phyloP scores from a whole-genome alignment of 2,888 invertebrate genomes.

The Drosophila sordidula region DNA sequence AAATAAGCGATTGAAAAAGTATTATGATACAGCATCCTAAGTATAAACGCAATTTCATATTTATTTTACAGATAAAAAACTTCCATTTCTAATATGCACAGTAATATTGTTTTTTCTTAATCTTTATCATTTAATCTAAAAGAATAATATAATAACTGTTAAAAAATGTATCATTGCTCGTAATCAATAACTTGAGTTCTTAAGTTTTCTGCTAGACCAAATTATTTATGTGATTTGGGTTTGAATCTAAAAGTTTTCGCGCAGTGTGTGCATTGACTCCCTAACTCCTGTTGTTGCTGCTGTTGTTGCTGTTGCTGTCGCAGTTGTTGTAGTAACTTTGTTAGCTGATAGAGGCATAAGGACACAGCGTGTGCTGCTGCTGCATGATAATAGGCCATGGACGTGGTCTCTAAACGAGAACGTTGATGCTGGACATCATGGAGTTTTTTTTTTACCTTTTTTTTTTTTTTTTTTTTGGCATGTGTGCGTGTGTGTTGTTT shows the following conservation, averaged over 20 bases:
- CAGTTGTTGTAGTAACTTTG: slow-evolving; percentile 55
- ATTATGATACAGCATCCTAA: too few species aligned
- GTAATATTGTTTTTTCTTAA: too few species aligned
- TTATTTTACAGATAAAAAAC: too few species aligned
- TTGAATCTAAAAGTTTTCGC: neutral
- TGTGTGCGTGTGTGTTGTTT: slow-evolving; percentile 28
- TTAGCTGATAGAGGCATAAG: slow-evolving; percentile 34
- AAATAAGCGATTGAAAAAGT: too few species aligned
- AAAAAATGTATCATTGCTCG: too few species aligned
- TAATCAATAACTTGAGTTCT: too few species aligned
- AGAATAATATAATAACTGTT: too few species aligned
- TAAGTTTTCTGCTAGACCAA: neutral
- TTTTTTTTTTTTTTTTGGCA: slow-evolving; percentile 22
- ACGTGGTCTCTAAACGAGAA: slow-evolving; percentile 27
- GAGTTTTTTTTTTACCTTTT: slow-evolving; percentile 6
- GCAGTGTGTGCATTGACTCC: slow-evolving; percentile 28
- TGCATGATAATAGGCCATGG: slow-evolving; percentile 59
- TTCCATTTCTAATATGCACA: too few species aligned
- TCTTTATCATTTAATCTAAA: too few species aligned
- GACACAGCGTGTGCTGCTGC: slow-evolving; percentile 41
- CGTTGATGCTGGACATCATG: slow-evolving; percentile 48
- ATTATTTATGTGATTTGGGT: neutral
- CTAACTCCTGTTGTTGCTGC: slow-evolving; percentile 2
- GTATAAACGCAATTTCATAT: too few species aligned
- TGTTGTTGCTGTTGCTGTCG: slow-evolving; percentile 17